phyloP scores from a whole-genome alignment of 2,113 vertebrate species.

The Hippocampus barbouri region DNA sequence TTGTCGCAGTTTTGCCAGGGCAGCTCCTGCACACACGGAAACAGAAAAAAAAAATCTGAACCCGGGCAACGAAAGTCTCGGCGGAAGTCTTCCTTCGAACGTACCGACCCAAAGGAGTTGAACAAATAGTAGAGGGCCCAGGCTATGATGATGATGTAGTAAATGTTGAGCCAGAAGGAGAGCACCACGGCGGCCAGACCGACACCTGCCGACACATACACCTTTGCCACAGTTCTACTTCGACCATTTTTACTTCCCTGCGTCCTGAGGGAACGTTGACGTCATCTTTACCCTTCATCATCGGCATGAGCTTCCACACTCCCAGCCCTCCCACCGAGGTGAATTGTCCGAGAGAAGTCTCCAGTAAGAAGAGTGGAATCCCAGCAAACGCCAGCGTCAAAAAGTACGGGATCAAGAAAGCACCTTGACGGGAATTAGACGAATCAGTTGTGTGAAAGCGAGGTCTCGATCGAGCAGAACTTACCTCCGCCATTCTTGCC shows the following conservation, averaged over 20 bases:
- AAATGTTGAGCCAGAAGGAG: slow-evolving; percentile 90
- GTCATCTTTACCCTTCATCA: slow-evolving; percentile 85
- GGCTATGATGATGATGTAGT: slow-evolving; percentile 88
- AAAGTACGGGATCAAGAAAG: slow-evolving; percentile 88
- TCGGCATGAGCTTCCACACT: slow-evolving; percentile 86
- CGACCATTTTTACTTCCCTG: background rate
- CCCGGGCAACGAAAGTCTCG: background rate
- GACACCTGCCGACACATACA: slow-evolving; percentile 68
- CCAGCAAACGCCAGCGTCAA: slow-evolving; percentile 86
- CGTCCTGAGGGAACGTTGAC: background rate
- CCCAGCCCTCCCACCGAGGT: slow-evolving; percentile 83
- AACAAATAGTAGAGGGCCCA: slow-evolving; percentile 91
- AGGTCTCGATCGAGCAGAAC: background rate
- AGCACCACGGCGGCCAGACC: slow-evolving; percentile 83
- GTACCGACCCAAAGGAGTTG: slow-evolving; percentile 80
- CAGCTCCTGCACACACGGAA: slow-evolving; percentile 69
- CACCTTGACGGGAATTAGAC: slow-evolving; percentile 64
- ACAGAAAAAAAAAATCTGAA: background rate
- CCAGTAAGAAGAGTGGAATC: slow-evolving; percentile 86
- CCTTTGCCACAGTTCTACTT: background rate
- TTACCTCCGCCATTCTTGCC: slow-evolving; percentile 91
- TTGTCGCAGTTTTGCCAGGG: slow-evolving; percentile 87
- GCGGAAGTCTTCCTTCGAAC: slow-evolving; percentile 11
- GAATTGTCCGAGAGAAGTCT: slow-evolving; percentile 85
- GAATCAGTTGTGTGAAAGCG: background rate